Conservation (phyloP, 2,888 invertebrate species). For the Thera britannica region DNA sequence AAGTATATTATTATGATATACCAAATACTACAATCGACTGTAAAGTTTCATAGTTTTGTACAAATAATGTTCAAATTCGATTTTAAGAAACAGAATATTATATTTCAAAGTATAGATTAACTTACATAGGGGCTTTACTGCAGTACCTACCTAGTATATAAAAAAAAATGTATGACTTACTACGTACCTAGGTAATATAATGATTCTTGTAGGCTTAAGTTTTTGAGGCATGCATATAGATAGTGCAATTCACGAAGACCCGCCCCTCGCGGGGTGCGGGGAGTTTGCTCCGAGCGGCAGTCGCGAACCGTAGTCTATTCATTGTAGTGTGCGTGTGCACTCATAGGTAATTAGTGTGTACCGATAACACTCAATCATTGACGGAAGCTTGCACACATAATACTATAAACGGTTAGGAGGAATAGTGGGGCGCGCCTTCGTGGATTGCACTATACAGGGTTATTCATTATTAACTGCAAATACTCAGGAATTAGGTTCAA, state of each 20-base stretch:
- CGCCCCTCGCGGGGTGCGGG: too few species aligned
- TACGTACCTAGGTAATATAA: background rate
- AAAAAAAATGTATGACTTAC: background rate
- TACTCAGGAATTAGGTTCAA: too few species aligned
- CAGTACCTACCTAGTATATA: background rate
- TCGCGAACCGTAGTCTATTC: too few species aligned
- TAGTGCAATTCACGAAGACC: background rate
- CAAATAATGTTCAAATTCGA: constrained; percentile 28
- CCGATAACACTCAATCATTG: too few species aligned
- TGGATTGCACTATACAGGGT: too few species aligned
- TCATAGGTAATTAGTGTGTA: too few species aligned
- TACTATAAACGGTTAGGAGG: too few species aligned
- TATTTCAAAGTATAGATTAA: background rate
- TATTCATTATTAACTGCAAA: too few species aligned
- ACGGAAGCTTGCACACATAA: too few species aligned
- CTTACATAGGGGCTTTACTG: background rate
- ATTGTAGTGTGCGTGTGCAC: too few species aligned
- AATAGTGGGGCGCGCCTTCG: too few species aligned
- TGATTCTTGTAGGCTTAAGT: background rate
- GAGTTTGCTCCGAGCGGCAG: too few species aligned
- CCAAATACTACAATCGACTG: background rate
- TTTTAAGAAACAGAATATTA: constrained; percentile 21
- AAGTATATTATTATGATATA: constrained; percentile 7
- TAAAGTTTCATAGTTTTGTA: constrained; percentile 33
- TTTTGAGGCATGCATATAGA: background rate